Evolutionary conservation across 2,113 vertebrate genomes (phyloP), one percentile per base, ranked within the genome.

Genomic region (Eleginops maclovinus): DNA sequence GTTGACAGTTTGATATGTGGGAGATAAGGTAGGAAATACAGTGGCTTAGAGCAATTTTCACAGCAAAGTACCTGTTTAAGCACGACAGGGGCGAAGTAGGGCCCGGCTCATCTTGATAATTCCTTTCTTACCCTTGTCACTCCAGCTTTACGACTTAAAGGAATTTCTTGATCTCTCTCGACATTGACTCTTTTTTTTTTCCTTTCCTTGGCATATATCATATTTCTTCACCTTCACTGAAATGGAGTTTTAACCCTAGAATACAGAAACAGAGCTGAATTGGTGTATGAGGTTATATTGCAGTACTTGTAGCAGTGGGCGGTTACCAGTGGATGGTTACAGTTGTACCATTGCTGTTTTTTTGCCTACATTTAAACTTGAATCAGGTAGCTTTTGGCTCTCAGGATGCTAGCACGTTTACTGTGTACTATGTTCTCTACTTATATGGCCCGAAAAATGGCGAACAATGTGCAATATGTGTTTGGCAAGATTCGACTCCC

Each of bases 1-100:
- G 89, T 89, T 91, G 83, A 88, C 83, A 82, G 83, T 77, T 87
- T 83, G 77, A 84, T 88, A 85, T 65, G 58, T 72, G 51, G 55
- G 56, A 79, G 75, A 91, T 87, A 78, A 77, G 69, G 71, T 84
- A 66, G 51, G 84, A 80, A 82, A 90, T 81, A 87, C 75, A 75
- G 62, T 82, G 77, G 79, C 71, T 89, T 82, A 69, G 70, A 87
- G 80, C 80, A 51, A 65, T 89, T 89, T 87, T 79, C 68, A 83
- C 80, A 54, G 74, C 72, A 86, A 83, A 84, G 79, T 81, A 74
- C 60, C 82, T 84, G 79, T 89, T 89, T 88, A 84, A 84, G 72
- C 74, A 82, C 15, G 62, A 58, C 49, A 50, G 60, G 73, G 81
- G 82, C 73, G 72, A 83, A 86, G 84, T 54, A 81, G 64, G 80